Base-by-base conservation (phyloP, 1,140 invertebrate species). In the Leucophenga varia region DNA sequence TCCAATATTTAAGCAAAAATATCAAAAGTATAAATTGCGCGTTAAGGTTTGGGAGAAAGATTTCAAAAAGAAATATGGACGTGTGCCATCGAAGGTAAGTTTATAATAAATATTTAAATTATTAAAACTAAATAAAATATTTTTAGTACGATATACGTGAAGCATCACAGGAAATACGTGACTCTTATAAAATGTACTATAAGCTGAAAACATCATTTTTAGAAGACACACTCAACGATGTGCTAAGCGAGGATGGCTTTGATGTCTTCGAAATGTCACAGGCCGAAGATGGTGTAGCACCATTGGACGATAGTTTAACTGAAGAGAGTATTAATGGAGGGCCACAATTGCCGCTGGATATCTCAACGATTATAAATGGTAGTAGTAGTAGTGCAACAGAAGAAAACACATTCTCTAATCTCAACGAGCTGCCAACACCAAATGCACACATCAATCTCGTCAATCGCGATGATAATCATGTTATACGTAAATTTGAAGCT, bases 161-260 rank as follows among this genome's bases (percentile, higher is more conserved):
- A 72, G 89, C 89, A 17, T 81, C 84, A 14, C 61, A 76, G 25
- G 80, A 82, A 43, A 86, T 91, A 32, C 82, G 84, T 59, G 79
- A 87, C 61, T 86, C 89, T 0, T 92, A 93, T 55, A 88, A 87
- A 75, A 85, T 82, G 54, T 91, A 92, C 72, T 90, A 87, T 77
- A 81, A 86, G 55, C 61, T 90, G 2, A 91, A 91, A 78, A 87
- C 86, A 20, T 76, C 78, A 35, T 82, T 82, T 34, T 77, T 90
- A 22, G 86, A 89, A 63, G 81, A 85, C 54, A 86, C 84, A 6
- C 75, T 89, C n/a, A 75, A 72, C 19, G 80, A 82, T 57, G 59
- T 65, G 8, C 69, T 77, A 30, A 61, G 77, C 40, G 77, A 78
- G 54, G 65, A 76, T 36, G 54, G 70, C 9, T 63, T 72, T 19